Evolutionary conservation across 2,888 invertebrate genomes (phyloP), one percentile per base, ranked within the genome.

Genomic region (Carabus problematicus): DNA sequence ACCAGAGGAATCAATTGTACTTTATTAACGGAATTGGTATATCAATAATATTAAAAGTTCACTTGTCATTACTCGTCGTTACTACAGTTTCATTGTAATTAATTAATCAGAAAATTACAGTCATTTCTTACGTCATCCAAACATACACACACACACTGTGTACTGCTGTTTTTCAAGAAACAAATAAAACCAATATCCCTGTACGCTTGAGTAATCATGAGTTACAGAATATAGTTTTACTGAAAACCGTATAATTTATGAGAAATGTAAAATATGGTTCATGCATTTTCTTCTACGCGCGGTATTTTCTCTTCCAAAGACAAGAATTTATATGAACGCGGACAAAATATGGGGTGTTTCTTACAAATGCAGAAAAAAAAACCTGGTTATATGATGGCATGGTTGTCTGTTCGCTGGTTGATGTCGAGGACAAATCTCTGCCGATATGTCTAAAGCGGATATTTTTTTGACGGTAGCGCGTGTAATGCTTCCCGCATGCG

Each of bases 381-480:
- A 47, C 41, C 58, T 12, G 41, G 18, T 41, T 40, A 39, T 52
- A 45, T 29, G 49, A 29, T 55, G 55, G 3, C 18, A 55, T 8
- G 19, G 29, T 8, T 55, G 56, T 56, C n/a, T 39, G n/a, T 55
- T n/a, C 18, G 11, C 39, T 39, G 39, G 39, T 12, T 14, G 8
- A 47, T 62, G 62, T 39, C 7, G 41, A 11, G 45, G 64, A 64
- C 64, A 64, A 64, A 64, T 64, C 64, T 64, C 12, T 42, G 29
- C 43, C 64, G 56, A 64, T 64, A 64, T 64, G n/a, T 64, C 18
- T 29, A 6, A 11, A 64, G 56, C 19, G 45, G 45, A 55, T 42
- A 43, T 64, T 64, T 64, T 64, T 64, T 64, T 64, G 56, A 64
- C 56, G 64, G 56, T 55, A 16, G 45, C 45, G 64, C 64, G 56